A percentile compares a stretch with the other conserved stretches of the same genome.
Conservation (phyloP, 2,797 vertebrate species). For the Neosilurus mollespiculum region DNA sequence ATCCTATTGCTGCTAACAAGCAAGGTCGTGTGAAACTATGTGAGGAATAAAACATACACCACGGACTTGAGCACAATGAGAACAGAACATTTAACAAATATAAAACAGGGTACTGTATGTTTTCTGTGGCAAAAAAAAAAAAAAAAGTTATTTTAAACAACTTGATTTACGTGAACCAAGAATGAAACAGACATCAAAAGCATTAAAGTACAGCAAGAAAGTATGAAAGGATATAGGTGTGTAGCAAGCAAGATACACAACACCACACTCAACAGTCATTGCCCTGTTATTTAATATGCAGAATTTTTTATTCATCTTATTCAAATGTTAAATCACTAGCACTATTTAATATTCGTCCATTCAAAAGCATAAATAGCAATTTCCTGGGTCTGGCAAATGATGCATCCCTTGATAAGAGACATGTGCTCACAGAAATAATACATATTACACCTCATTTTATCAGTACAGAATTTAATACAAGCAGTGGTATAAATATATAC, state of each 20-base stretch:
- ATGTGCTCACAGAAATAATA: background rate
- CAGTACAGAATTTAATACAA: background rate
- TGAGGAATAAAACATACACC: no score
- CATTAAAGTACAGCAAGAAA: slow-evolving; percentile 24
- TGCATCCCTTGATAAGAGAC: background rate
- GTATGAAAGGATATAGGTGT: slow-evolving; percentile 28
- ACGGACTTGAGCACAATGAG: background rate
- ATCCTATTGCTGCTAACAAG: background rate
- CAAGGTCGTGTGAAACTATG: background rate
- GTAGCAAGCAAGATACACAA: slow-evolving; percentile 36
- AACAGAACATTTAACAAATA: slow-evolving; percentile 10
- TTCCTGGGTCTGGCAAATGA: background rate
- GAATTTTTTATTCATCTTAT: background rate
- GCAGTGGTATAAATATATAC: background rate
- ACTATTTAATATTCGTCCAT: background rate
- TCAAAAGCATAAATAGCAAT: background rate
- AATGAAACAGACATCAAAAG: background rate
- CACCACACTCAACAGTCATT: slow-evolving; percentile 17
- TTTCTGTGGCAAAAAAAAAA: background rate
- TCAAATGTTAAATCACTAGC: background rate
- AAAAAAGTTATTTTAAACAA: background rate
- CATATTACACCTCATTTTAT: background rate
- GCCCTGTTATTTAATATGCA: slow-evolving; percentile 1
- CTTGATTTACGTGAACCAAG: background rate
- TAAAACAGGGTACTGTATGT: background rate